These are phyloP conservation scores for Drosophila picticornis DNA, from an alignment of 2,888 invertebrate genomes.

Conservation along the genomic window DNA sequence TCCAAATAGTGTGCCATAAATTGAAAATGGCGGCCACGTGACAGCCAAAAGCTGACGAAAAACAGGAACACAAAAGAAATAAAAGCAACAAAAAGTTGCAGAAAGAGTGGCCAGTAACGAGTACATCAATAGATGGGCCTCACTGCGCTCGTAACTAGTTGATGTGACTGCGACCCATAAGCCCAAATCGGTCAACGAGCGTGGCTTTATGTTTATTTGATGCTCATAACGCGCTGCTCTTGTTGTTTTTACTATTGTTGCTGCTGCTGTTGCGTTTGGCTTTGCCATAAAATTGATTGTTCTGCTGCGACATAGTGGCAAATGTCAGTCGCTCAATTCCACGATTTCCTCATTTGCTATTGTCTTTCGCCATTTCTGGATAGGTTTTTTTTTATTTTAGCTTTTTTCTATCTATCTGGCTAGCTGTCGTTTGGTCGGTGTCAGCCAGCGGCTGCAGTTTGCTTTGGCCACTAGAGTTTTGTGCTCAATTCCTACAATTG, in stretches of 20 bases:
- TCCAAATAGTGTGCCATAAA: conserved; percentile 64
- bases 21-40: conserved; percentile 64
- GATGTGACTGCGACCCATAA: conserved; percentile 66
- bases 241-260: conserved; percentile 16
- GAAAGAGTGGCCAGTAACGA: conserved; percentile 32
- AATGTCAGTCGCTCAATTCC: conserved; percentile 37
- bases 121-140: conserved; percentile 37
- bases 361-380: conserved; percentile 21
- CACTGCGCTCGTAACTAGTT: conserved; percentile 55
- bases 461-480: conserved; percentile 29
- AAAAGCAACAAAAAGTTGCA: conserved; percentile 1
- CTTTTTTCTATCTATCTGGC: not conserved
- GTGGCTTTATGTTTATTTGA: conserved; percentile 69
- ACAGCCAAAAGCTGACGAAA: conserved; percentile 38
- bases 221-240: conserved; percentile 52
- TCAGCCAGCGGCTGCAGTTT: conserved; percentile 46
- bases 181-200: conserved; percentile 65
- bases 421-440: conserved; percentile 1
- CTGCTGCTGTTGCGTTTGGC: conserved; percentile 29
- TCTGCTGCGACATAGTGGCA: conserved; percentile 39
- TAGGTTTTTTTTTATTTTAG: not conserved
- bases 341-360: conserved; percentile 43
- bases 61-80: conserved; percentile 6
- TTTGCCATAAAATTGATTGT: conserved; percentile 68
- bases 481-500: conserved; percentile 36